Percentiles rank a stretch among this genome's conserved stretches.
These are phyloP conservation scores for Haliclystus octoradiatus DNA, from an alignment of 30 jellyfish, hydroid and myxozoan species.

Conservation along the genomic window DNA sequence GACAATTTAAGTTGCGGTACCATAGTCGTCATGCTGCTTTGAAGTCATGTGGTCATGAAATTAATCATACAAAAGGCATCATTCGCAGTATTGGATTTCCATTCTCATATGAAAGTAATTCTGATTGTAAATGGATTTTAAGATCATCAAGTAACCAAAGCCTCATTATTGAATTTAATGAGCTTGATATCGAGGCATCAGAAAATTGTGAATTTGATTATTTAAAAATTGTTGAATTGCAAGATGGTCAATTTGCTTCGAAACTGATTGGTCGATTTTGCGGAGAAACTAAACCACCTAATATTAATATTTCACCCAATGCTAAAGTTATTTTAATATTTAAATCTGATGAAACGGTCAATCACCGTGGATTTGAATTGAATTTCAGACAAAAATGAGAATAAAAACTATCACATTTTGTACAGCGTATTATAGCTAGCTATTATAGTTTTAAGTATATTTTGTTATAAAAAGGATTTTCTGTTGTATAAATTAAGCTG, in stretches of 20 bases:
- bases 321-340: slow-evolving; percentile 35
- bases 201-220: slow-evolving; percentile 55
- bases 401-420: too few relatives aligned
- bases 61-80: slow-evolving; percentile 21
- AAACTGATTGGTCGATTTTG: slow-evolving; percentile 73
- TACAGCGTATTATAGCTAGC: too few relatives aligned
- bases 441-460: too few relatives aligned
- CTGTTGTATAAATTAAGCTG: too few relatives aligned
- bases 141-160: slow-evolving; percentile 15
- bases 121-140: slow-evolving; percentile 63
- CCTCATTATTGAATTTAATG: slow-evolving; percentile 29
- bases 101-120: slow-evolving; percentile 49
- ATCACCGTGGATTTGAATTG: slow-evolving; percentile 67
- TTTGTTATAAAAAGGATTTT: too few relatives aligned
- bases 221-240: slow-evolving; percentile 52
- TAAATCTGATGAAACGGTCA: slow-evolving; percentile 71
- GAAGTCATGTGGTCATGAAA: slow-evolving; percentile 25
- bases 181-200: slow-evolving; percentile 48
- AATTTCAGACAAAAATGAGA: too few relatives aligned
- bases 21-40: slow-evolving; percentile 40
- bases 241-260: slow-evolving; percentile 13
- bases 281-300: slow-evolving; percentile 53
- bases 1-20: slow-evolving; percentile 37
- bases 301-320: slow-evolving; percentile 21
- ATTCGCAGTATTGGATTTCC: slow-evolving; percentile 82